Conservation (phyloP, 2,797 vertebrate species). For the Lutjanus campechanus region DNA sequence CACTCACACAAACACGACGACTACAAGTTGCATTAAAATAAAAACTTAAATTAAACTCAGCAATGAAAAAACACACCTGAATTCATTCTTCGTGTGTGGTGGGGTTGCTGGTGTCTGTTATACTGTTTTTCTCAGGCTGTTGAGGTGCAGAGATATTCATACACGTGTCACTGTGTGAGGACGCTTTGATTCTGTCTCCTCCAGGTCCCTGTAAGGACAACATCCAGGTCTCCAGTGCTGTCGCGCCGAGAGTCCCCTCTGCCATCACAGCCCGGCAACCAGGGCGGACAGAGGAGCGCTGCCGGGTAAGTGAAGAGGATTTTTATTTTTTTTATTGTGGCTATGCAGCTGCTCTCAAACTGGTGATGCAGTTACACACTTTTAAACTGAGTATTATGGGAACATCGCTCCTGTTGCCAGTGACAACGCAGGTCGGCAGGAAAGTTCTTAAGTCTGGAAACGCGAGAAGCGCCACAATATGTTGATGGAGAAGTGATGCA, state of each 20-base stretch:
- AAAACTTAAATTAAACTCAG: neutral
- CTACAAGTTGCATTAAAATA: neutral
- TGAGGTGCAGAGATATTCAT: neutral
- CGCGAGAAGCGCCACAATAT: too few relatives aligned
- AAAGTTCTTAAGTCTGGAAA: too few relatives aligned
- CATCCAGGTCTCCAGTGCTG: slow-evolving; percentile 94
- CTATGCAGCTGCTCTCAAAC: neutral
- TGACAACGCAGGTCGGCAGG: too few relatives aligned
- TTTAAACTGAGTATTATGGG: neutral
- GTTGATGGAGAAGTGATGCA: too few relatives aligned
- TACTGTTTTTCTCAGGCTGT: too few relatives aligned
- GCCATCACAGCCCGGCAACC: slow-evolving; percentile 91
- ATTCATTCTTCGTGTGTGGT: neutral
- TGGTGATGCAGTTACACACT: neutral
- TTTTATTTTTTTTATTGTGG: fast-evolving
- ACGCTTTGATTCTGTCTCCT: slow-evolving; percentile 28
- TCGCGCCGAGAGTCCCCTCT: slow-evolving; percentile 95
- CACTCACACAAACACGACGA: slow-evolving; percentile 1
- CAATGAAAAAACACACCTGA: neutral
- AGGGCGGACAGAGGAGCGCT: slow-evolving; percentile 90
- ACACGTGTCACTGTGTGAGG: slow-evolving; percentile 4
- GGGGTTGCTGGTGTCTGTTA: neutral
- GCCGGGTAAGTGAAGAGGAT: slow-evolving; percentile 82
- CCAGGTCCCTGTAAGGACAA: slow-evolving; percentile 97
- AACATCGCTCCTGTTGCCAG: neutral